Conservation (phyloP, 2,888 invertebrate genomes). For the Tenthredo mesomela region DNA sequence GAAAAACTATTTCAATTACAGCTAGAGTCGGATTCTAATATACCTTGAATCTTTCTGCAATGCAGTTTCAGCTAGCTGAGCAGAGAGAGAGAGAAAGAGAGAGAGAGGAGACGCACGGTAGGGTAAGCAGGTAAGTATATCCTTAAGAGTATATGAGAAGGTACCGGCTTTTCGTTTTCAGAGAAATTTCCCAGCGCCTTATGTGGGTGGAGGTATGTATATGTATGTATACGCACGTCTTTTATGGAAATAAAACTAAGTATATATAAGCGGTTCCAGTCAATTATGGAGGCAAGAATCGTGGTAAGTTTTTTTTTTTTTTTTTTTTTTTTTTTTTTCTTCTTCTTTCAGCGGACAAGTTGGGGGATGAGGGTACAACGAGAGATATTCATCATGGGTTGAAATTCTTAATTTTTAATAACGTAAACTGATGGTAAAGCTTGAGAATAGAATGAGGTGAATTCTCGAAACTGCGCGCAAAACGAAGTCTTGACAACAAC, state of each 20-base stretch:
- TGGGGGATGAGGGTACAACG: background rate
- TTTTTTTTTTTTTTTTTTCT: no score
- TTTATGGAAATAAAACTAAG: slow-evolving; percentile 64
- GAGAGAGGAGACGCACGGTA: background rate
- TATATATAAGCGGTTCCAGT: slow-evolving; percentile 68
- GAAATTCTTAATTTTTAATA: slow-evolving; percentile 34
- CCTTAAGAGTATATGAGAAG: background rate
- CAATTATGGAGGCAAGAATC: slow-evolving; percentile 67
- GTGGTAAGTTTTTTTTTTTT: background rate
- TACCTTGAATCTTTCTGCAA: background rate
- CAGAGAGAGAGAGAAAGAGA: no score
- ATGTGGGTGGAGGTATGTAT: background rate
- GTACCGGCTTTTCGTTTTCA: slow-evolving; percentile 12
- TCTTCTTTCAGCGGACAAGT: no score
- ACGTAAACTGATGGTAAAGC: slow-evolving; percentile 5
- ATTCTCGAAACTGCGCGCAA: background rate
- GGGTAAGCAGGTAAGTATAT: background rate
- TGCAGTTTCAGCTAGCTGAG: no score
- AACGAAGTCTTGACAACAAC: slow-evolving; percentile 16
- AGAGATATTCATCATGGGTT: background rate
- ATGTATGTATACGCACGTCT: background rate
- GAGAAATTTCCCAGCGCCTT: background rate
- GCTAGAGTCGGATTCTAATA: background rate
- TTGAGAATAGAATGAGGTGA: background rate
- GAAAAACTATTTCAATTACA: slow-evolving; percentile 36